phyloP scores from a whole-genome alignment of 2,113 vertebrate species.

The Phocoena sinus region DNA sequence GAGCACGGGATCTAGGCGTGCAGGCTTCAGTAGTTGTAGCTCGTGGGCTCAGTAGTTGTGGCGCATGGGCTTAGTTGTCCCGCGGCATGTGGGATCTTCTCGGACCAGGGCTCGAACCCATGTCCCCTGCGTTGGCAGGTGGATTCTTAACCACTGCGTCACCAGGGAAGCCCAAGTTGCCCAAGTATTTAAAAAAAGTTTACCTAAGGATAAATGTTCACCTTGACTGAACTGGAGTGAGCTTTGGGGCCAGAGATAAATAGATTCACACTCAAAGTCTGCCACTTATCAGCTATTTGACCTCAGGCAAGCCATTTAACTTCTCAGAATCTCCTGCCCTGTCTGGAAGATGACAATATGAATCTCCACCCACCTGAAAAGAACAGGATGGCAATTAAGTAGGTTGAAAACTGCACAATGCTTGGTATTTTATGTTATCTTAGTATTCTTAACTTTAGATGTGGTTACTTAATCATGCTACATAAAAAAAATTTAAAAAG shows the following conservation, averaged over 20 bases:
- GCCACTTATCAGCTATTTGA: background rate
- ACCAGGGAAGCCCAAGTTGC: background rate
- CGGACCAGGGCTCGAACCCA: too few relatives aligned
- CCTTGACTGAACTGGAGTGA: background rate
- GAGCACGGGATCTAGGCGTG: too few relatives aligned
- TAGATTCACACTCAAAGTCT: background rate
- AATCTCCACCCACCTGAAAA: background rate
- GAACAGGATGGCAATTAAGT: background rate
- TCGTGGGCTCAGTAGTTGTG: too few relatives aligned
- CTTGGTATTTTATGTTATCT: background rate
- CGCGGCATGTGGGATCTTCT: too few relatives aligned
- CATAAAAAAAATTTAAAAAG: background rate
- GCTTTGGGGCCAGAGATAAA: background rate
- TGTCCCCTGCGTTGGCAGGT: too few relatives aligned
- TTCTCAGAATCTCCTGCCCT: background rate
- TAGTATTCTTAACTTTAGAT: background rate
- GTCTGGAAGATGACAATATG: background rate
- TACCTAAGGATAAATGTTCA: conserved; percentile 21
- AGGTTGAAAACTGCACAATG: background rate
- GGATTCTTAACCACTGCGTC: too few relatives aligned
- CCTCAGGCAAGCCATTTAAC: background rate
- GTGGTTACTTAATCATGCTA: background rate
- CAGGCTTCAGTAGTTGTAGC: too few relatives aligned
- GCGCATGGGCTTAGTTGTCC: too few relatives aligned
- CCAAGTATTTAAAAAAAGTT: conserved; percentile 29